Evolutionary conservation across 37 sponge, comb jelly and placozoan species (phyloP).

Genomic region (Aplysina aerophoba): DNA sequence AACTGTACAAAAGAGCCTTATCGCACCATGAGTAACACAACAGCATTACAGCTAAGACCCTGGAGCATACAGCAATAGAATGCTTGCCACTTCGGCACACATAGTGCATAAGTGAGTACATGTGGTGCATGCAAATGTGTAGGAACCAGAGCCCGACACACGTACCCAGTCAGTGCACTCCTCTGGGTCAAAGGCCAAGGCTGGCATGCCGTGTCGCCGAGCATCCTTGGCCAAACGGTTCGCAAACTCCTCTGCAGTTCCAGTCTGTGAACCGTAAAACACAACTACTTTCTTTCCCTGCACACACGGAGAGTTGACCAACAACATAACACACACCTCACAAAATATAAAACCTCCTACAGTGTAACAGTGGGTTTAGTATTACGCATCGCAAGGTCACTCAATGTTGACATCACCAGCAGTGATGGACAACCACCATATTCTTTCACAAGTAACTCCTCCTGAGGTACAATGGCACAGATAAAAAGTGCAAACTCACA

Average conservation of each 20-base stretch:
- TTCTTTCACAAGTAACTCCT: background rate
- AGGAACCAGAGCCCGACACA: background rate
- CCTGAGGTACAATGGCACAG: no score
- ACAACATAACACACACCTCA: background rate
- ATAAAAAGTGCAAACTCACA: no score
- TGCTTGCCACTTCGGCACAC: no score
- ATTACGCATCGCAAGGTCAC: no score
- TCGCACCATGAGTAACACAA: no score
- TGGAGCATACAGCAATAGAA: no score
- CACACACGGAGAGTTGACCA: background rate
- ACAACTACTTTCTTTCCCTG: slow-evolving; percentile 88
- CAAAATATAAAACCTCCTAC: no score
- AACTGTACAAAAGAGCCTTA: no score
- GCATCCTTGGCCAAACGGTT: slow-evolving; percentile 89
- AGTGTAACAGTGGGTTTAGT: no score
- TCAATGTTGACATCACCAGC: background rate
- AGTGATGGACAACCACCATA: background rate
- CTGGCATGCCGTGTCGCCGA: slow-evolving; percentile 75
- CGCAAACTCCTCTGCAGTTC: slow-evolving; percentile 97
- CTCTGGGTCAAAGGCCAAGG: slow-evolving; percentile 92
- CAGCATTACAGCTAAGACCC: no score
- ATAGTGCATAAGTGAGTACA: no score
- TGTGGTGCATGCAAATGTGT: slow-evolving; percentile 6
- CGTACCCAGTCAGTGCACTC: slow-evolving; percentile 86
- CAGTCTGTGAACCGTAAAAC: slow-evolving; percentile 98